Evolutionary conservation across 2,797 vertebrate species (phyloP).

Genomic region (Phataginus tetradactyla): DNA sequence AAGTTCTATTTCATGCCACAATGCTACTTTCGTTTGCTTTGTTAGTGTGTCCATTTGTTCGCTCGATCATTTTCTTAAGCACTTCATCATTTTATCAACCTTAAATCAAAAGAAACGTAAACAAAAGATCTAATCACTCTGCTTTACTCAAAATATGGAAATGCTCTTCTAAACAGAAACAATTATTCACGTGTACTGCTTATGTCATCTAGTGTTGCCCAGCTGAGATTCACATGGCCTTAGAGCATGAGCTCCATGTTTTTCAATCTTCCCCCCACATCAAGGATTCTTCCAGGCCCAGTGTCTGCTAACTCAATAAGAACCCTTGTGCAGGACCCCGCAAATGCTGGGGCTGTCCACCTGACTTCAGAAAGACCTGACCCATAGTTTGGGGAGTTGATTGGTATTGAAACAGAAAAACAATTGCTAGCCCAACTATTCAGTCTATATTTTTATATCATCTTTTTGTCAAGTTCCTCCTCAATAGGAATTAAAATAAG

Average conservation of each 20-base stretch:
- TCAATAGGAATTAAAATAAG: conserved; percentile 16
- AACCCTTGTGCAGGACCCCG: not conserved
- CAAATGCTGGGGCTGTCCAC: not conserved
- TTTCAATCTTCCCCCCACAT: not conserved
- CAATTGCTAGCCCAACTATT: not conserved
- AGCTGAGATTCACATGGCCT: not conserved
- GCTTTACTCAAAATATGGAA: not conserved
- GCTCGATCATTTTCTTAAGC: not conserved
- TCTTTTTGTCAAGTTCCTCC: not conserved
- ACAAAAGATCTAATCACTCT: not conserved
- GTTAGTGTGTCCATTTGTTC: not conserved
- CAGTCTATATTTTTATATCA: not conserved
- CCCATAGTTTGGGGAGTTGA: not conserved
- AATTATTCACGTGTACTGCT: not conserved
- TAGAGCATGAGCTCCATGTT: not conserved
- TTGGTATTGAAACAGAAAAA: not conserved
- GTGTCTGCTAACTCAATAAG: not conserved
- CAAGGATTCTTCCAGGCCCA: not conserved
- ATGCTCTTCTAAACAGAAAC: not conserved
- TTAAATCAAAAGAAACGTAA: not conserved
- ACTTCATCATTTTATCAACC: not conserved
- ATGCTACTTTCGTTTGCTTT: not conserved
- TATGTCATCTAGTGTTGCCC: not conserved
- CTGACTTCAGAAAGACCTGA: not conserved
- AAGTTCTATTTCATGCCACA: not conserved